phyloP scores from a whole-genome alignment of 1,140 invertebrate species.

The Anagrus nilaparvatae region DNA sequence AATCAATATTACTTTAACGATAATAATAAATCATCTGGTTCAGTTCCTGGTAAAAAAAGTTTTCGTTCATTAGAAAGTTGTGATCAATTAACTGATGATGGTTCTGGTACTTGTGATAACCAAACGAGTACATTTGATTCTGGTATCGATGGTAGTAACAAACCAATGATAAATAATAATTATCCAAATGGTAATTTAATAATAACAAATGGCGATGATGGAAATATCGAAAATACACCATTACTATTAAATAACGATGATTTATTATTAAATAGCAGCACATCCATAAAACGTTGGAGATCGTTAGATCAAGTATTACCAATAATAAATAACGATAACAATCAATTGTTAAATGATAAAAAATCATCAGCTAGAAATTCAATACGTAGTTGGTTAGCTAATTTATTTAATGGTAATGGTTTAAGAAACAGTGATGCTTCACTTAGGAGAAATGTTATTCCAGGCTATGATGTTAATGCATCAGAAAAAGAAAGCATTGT shows the following conservation, averaged over 20 bases:
- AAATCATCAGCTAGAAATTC: slow-evolving; percentile 44
- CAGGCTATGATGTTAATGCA: slow-evolving; percentile 40
- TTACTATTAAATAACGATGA: no score
- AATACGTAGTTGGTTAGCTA: slow-evolving; percentile 56
- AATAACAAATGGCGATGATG: slow-evolving; percentile 28
- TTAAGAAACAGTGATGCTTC: slow-evolving; percentile 53
- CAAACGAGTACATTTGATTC: slow-evolving; percentile 36
- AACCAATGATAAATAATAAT: slow-evolving; percentile 45
- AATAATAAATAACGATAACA: background rate
- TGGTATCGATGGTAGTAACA: no score
- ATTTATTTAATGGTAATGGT: slow-evolving; percentile 55
- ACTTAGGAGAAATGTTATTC: slow-evolving; percentile 46
- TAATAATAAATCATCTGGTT: no score
- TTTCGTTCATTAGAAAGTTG: slow-evolving; percentile 37
- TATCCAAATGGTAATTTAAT: slow-evolving; percentile 46
- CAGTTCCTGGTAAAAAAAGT: no score
- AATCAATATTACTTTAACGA: no score
- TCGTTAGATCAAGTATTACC: slow-evolving; percentile 60
- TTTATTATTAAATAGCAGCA: no score
- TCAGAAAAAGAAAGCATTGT: slow-evolving; percentile 44
- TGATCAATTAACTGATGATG: slow-evolving; percentile 32
- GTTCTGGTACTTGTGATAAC: slow-evolving; percentile 28
- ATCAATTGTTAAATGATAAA: slow-evolving; percentile 25
- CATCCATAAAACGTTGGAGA: slow-evolving; percentile 59
- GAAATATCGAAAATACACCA: slow-evolving; percentile 14